Evolutionary conservation across 2,797 vertebrate species (phyloP).

Genomic region (Nyctalus aviator): DNA sequence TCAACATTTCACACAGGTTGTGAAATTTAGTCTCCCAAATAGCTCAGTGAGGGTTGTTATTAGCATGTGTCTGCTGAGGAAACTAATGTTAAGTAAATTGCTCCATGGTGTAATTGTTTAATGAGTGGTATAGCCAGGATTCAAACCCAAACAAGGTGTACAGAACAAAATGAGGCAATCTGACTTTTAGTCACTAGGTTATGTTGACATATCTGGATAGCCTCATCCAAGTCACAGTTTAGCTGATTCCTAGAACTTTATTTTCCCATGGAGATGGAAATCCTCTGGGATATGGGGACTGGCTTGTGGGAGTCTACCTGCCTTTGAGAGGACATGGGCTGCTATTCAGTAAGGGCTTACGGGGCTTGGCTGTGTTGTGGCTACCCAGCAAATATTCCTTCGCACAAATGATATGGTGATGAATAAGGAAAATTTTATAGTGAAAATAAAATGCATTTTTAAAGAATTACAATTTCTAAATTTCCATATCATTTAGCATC

Average conservation of each 20-base stretch:
- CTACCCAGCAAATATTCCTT: not conserved
- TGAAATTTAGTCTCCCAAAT: not conserved
- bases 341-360: not conserved
- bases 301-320: not conserved
- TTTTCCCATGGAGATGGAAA: not conserved
- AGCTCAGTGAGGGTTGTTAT: not conserved
- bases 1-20: not conserved
- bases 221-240: slow-evolving; percentile 18
- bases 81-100: not conserved
- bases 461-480: not conserved
- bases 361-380: not conserved
- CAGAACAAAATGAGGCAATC: slow-evolving; percentile 74
- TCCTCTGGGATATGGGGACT: not conserved
- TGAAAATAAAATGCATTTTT: not conserved
- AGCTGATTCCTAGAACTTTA: slow-evolving; percentile 6
- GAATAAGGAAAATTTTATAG: not conserved
- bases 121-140: not conserved
- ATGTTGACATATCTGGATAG: slow-evolving; percentile 55
- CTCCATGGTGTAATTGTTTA: not conserved
- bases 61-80: not conserved
- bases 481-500: not conserved
- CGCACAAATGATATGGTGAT: not conserved
- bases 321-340: not conserved
- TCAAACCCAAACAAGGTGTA: slow-evolving; percentile 18
- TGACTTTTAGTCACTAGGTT: slow-evolving; percentile 64